phyloP scores from a whole-genome alignment of 2,797 vertebrate species.

The Helarctos malayanus region DNA sequence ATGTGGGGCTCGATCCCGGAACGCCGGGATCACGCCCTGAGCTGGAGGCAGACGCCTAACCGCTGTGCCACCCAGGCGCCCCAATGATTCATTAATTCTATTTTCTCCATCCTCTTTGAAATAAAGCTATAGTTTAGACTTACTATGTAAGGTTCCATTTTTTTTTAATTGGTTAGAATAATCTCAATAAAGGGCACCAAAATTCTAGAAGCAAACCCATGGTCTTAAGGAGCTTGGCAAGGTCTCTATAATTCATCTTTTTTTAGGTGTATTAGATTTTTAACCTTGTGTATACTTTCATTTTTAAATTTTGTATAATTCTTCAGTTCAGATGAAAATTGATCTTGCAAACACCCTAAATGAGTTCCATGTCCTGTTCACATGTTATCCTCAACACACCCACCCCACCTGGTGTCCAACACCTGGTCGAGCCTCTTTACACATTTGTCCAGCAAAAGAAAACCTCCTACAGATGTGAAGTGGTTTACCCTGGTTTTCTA shows the following conservation, averaged over 20 bases:
- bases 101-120: conserved; percentile 31
- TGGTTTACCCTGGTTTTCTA: not conserved
- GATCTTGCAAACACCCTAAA: too few species aligned
- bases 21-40: too few species aligned
- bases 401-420: not conserved
- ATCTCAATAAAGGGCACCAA: not conserved
- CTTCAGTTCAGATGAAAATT: not conserved
- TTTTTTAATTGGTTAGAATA: not conserved
- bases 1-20: too few species aligned
- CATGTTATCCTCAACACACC: fast-evolving
- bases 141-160: not conserved
- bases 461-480: not conserved
- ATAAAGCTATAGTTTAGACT: not conserved
- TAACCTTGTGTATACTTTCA: not conserved
- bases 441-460: not conserved
- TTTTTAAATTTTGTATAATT: not conserved
- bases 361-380: not conserved
- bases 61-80: too few species aligned
- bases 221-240: not conserved
- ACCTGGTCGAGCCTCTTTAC: not conserved
- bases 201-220: not conserved
- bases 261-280: not conserved
- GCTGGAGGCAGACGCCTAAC: too few species aligned
- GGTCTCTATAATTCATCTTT: not conserved
- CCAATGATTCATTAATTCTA: conserved; percentile 1